Evolutionary conservation across 2,888 invertebrate species (phyloP).

Genomic region (Scaptomyza parva): DNA sequence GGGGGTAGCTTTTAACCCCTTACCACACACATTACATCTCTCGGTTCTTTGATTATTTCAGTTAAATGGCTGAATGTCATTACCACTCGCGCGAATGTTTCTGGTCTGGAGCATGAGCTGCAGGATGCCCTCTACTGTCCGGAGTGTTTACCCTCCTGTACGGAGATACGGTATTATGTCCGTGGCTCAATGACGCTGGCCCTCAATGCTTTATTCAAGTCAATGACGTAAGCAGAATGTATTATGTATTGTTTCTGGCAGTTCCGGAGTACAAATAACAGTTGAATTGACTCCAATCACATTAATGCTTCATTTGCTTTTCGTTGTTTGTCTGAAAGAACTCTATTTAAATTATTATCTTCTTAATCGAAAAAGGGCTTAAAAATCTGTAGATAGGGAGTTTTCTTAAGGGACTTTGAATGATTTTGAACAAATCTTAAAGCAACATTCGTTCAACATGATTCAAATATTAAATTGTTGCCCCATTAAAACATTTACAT

Average conservation of each 20-base stretch:
- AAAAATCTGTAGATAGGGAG: no score
- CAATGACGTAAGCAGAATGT: constrained; percentile 53
- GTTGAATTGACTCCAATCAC: background rate
- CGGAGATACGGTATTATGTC: constrained; percentile 86
- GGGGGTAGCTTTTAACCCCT: background rate
- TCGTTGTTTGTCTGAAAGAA: background rate
- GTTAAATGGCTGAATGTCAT: constrained; percentile 85
- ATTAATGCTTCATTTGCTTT: constrained; percentile 1
- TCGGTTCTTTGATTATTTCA: constrained; percentile 57
- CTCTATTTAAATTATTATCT: no score
- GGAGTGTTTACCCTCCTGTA: constrained; percentile 87
- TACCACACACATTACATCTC: background rate
- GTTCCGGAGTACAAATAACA: background rate
- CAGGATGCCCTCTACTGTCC: constrained; percentile 86
- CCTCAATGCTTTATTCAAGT: constrained; percentile 38
- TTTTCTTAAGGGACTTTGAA: no score
- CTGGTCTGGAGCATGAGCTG: constrained; percentile 85
- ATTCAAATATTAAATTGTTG: background rate
- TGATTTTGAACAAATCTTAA: no score
- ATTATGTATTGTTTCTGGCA: background rate
- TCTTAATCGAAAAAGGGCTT: no score
- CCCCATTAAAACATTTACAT: constrained; percentile 6
- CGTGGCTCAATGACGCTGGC: constrained; percentile 73
- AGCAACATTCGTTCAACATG: no score
- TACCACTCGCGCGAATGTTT: constrained; percentile 72